Base-by-base conservation (phyloP, 1,140 invertebrate genomes). In the Drosophila mayri region DNA sequence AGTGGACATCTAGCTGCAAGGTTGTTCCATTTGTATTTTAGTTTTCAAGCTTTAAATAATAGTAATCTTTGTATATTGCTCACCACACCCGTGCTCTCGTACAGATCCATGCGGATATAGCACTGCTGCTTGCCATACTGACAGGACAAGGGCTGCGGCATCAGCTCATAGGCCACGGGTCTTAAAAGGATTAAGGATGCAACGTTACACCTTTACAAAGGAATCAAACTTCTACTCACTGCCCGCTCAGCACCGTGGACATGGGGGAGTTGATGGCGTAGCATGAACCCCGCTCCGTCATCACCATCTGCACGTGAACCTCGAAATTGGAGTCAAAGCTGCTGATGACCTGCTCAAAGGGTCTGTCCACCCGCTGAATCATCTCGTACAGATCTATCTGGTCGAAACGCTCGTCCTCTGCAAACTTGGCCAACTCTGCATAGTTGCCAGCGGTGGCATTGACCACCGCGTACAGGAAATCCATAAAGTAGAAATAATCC, bases 271-370 rank as follows among this genome's bases (percentile, higher is more conserved):
- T 95, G 57, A 95, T 94, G 35, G 94, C 92, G 82, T 95, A 95
- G 80, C 95, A 96, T 57, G 95, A 92, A 16, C 95, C 95, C 59
- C 94, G 93, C 81, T 96, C 95, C 0, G 94, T 95, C 83, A 95
- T 94, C 1, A 93, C 93, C 57, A 93, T 83, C 28, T 93, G 87
- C 0, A 95, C 76, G 5, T 91, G 76, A 1, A 94, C 91, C 4
- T 91, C 68, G 55, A 92, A 91, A 41, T 92, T 93, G 4, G 82
- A 62, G 35, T 92, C 90, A 38, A 92, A 93, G 20, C 88, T 93
- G n/a, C 92, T 93, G n/a, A 94, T 88, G 5, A 94, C 67, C 40
- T 93, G 92, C 20, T 93, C 85, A 20, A 94, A 93, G 38, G 91
- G 90, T 77, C 93, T 91, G 75, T 93, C 93, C 68, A 80, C 93